Conservation (phyloP, 2,797 vertebrate species). For the Pyrrhura leucotis region DNA sequence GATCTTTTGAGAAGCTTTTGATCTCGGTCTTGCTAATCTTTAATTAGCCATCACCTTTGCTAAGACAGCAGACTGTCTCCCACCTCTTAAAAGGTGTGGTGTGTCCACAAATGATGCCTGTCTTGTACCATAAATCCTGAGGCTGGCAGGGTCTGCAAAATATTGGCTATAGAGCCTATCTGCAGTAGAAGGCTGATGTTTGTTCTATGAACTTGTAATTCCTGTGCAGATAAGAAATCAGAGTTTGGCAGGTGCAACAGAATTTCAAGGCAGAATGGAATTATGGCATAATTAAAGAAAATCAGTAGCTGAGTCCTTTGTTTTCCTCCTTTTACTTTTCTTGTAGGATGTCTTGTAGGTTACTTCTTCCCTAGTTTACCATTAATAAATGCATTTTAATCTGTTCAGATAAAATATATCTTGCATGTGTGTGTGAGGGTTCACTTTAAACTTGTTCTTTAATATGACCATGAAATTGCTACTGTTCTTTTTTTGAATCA, state of each 20-base stretch:
- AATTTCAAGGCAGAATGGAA: background rate
- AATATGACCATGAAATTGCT: background rate
- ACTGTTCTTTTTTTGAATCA: background rate
- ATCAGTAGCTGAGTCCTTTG: background rate
- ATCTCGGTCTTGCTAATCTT: background rate
- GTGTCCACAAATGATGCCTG: background rate
- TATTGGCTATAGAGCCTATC: background rate
- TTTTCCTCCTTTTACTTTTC: background rate
- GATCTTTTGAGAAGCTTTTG: background rate
- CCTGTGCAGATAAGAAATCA: background rate
- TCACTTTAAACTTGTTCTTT: background rate
- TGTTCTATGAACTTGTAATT: background rate
- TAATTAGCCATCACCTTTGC: rapidly evolving
- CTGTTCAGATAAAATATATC: too few relatives aligned
- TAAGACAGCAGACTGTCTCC: background rate
- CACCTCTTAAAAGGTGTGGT: background rate
- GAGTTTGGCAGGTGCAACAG: background rate
- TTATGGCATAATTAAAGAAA: background rate
- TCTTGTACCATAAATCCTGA: background rate
- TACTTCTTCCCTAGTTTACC: background rate
- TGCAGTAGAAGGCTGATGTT: background rate
- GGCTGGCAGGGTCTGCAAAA: background rate
- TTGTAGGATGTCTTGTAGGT: too few relatives aligned
- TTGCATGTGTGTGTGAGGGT: too few relatives aligned
- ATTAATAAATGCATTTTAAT: background rate